Base-by-base conservation (phyloP, 2,888 invertebrate genomes). In the Parnassius smintheus region DNA sequence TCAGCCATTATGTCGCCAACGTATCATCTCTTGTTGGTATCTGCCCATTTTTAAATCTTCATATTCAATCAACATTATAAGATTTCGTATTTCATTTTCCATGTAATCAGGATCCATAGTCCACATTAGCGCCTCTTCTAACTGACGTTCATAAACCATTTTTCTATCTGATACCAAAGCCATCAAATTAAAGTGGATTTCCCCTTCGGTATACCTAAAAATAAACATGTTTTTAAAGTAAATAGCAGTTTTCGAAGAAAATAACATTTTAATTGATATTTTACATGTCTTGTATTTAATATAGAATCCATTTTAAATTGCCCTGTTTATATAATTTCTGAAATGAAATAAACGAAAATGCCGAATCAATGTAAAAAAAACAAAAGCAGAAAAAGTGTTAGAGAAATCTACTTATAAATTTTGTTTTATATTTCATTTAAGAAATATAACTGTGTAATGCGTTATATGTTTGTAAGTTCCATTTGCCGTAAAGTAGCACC, bases 171-270 rank as follows among this genome's bases (percentile, higher is more conserved):
- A 96, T 9, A 99, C 97, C 51, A 99, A 92, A 0, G 99, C 99
- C 99, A 99, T 98, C 62, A 99, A 91, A 86, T 99, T 99, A 86
- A 99, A 99, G 84, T 98, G 98, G 74, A 99, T 99, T 92, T 99
- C 99, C 18, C 98, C 98, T 84, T 97, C 97, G 68, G 95, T 97
- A 82, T 99, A 98, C 72, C 97, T 97, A 81, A 55, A 59, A 59
- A 50, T 22, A 56, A 54, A 54, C n/a, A 2, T 3, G 13, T 56
- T 22, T 56, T 11, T 45, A 18, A n/a, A 51, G 10, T 51, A 3
- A 51, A 4, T 22, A 22, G 11, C 22, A 10, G 2, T 25, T 2
- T 51, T 18, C 10, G 51, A 10, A 49, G n/a, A 49, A 41, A 55
- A 55, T 46, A 59, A 56, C 10, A 18, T 59, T 25, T 22, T n/a